These are phyloP conservation scores for Acanthacorydalis orientalis DNA, from an alignment of 2,888 invertebrate species.

Conservation along the genomic window DNA sequence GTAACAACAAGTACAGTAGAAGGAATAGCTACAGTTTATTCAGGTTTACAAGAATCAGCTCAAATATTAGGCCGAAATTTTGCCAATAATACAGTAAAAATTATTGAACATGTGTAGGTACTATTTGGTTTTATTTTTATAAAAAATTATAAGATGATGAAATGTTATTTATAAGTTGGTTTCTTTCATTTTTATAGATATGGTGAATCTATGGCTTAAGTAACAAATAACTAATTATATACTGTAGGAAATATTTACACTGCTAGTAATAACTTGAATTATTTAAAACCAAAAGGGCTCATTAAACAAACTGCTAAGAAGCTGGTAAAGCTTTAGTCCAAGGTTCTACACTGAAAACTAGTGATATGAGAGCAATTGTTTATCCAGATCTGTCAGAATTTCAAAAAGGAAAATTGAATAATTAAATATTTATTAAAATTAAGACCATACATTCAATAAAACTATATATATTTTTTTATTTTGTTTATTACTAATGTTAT, in stretches of 20 bases:
- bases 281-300: conserved; percentile 48
- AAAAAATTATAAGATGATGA: too few species aligned
- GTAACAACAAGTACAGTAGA: conserved; percentile 55
- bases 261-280: conserved; percentile 44
- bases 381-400: conserved; percentile 1
- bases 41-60: conserved; percentile 53
- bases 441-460: too few species aligned
- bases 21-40: conserved; percentile 52
- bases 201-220: conserved; percentile 44
- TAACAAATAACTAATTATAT: conserved; percentile 47
- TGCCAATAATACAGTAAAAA: conserved; percentile 54
- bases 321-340: conserved; percentile 37
- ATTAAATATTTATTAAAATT: too few species aligned
- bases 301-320: conserved; percentile 41
- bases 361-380: background rate
- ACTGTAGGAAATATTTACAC: conserved; percentile 52
- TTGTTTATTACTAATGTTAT: too few species aligned
- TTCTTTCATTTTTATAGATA: conserved; percentile 31
- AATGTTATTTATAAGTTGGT: background rate
- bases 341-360: conserved; percentile 14
- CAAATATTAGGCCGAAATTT: conserved; percentile 42
- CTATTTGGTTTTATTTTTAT: conserved; percentile 1
- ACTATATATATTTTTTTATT: too few species aligned
- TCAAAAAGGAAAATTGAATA: background rate
- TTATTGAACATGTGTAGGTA: conserved; percentile 54